Percentiles rank a stretch among this genome's conserved stretches.
phyloP scores from a whole-genome alignment of 2,113 vertebrate genomes.

The Rhinoderma darwinii region DNA sequence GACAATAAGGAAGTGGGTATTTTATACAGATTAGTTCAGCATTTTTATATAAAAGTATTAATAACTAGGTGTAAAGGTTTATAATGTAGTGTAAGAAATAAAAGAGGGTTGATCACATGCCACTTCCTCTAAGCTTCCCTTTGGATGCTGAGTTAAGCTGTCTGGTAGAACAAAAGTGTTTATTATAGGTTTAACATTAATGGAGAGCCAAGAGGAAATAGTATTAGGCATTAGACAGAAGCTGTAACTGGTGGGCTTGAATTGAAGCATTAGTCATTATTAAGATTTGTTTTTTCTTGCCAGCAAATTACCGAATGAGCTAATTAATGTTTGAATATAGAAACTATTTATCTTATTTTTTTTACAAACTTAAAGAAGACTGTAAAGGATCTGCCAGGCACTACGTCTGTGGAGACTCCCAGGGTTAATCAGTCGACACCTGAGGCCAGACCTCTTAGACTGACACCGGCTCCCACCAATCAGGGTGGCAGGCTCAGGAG shows the following conservation, averaged over 20 bases:
- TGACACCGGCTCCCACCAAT: too few relatives aligned
- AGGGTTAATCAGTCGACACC: too few relatives aligned
- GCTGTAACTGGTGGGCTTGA: conserved; percentile 45
- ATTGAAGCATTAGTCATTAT: conserved; percentile 61
- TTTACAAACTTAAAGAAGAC: not conserved
- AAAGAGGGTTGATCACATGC: conserved; percentile 34
- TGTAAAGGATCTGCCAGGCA: too few relatives aligned
- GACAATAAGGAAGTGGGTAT: not conserved
- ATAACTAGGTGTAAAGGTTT: conserved; percentile 52
- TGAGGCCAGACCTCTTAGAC: too few relatives aligned
- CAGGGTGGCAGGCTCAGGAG: too few relatives aligned
- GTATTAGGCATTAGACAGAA: conserved; percentile 56
- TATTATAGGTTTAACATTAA: conserved; percentile 60
- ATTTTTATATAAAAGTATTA: conserved; percentile 57
- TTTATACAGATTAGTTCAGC: conserved; percentile 54
- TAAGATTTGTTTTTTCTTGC: conserved; percentile 59
- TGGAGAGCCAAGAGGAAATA: conserved; percentile 60
- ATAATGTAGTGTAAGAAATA: conserved; percentile 61
- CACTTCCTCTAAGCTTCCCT: conserved; percentile 46
- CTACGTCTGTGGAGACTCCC: too few relatives aligned
- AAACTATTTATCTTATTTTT: conserved; percentile 56
- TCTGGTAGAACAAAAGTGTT: conserved; percentile 22
- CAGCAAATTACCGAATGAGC: conserved; percentile 60
- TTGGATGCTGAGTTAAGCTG: conserved; percentile 46
- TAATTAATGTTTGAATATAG: conserved; percentile 65